Conservation (phyloP, 2,113 vertebrate genomes). For the Colinus virginianus region DNA sequence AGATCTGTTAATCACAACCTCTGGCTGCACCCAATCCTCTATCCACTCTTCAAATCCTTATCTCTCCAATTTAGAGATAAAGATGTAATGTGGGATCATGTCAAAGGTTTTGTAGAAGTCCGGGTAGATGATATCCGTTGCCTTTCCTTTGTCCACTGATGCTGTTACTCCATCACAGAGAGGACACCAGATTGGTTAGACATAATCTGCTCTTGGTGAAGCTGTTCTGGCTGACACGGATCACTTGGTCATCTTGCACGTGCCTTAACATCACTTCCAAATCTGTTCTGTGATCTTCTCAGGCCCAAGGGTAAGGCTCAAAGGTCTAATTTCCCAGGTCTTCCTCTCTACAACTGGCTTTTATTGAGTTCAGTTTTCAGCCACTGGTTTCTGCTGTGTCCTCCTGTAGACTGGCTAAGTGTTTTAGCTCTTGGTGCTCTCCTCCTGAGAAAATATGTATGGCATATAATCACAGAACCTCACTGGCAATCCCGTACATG, state of each 20-base stretch:
- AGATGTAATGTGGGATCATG: neutral
- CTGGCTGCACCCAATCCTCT: neutral
- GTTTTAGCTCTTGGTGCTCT: neutral
- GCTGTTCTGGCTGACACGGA: neutral
- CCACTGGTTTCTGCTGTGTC: neutral
- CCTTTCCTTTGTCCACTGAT: no score
- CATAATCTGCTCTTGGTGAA: neutral
- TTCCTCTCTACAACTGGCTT: neutral
- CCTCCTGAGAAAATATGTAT: neutral
- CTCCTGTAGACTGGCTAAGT: neutral
- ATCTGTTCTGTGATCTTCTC: neutral
- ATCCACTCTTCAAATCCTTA: neutral
- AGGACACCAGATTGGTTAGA: neutral
- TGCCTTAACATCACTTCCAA: neutral
- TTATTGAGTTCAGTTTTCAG: neutral
- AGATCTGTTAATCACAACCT: neutral
- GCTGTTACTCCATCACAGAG: no score
- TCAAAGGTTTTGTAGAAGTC: neutral
- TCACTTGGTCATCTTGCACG: neutral
- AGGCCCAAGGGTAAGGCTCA: neutral
- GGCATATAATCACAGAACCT: neutral
- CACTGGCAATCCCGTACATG: neutral
- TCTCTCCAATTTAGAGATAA: neutral
- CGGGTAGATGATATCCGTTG: no score
- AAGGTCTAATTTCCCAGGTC: neutral